Base-by-base conservation (phyloP, 2,797 vertebrate genomes). In the Melanotaenia nigrans region DNA sequence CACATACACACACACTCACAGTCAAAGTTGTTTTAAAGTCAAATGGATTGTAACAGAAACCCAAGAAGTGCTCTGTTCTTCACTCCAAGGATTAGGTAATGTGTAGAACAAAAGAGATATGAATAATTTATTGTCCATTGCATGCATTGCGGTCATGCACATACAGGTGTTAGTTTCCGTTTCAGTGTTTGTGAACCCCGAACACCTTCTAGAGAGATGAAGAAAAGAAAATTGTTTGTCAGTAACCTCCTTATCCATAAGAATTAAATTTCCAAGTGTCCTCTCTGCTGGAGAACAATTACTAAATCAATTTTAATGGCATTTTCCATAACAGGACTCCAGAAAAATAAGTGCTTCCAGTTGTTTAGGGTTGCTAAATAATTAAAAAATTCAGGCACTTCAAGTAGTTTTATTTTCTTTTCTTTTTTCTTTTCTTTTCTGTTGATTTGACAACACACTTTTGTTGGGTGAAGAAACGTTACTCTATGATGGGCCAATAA, bases 1-100 rank as follows among this genome's bases (percentile, higher is more conserved):
- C 56, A 73, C 54, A 59, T 57, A 60, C 67, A 14, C 40, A 42
- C 49, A 56, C 24, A 60, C 25, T 51, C 60, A n/a, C 51, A 82
- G 85, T 90, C 92, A 94, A 94, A 93, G 92, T 93, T 94, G 90
- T 93, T 94, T 94, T 91, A 92, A 94, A 94, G 93, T 95, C 93
- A 94, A 95, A 94, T 87, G 90, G 91, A 93, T 93, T 94, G 92
- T 87, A 93, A 91, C 73, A 71, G 87, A 79, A 92, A 85, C 86
- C 89, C 38, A 63, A 86, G 87, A 90, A 87, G 82, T 88, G 86
- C 87, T 89, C 82, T 90, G 86, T 79, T 85, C 78, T 71, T 77
- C 51, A 83, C 87, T 79, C 90, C 61, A 71, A 86, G 90, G 91
- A 93, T 91, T 87, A 75, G 92, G 90, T 92, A 88, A 91, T 92